A percentile compares a stretch with the other conserved stretches of the same genome.
phyloP scores from a whole-genome alignment of 2,888 invertebrate genomes.

The Gymnoscelis rufifasciata region DNA sequence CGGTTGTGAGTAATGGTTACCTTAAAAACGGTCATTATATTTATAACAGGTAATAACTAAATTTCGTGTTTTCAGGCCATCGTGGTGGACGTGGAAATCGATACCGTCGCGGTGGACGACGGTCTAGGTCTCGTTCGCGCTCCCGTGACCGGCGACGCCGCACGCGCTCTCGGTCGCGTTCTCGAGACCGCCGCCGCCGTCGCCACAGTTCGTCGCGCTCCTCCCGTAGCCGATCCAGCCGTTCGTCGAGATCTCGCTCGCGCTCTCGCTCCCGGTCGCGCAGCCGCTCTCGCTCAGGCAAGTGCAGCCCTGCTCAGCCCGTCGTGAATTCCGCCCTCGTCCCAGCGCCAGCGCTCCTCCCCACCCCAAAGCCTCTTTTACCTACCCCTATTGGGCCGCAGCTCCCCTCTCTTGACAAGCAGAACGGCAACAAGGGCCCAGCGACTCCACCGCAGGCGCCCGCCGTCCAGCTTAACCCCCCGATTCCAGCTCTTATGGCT shows the following conservation, averaged over 20 bases:
- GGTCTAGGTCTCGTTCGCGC: conserved; percentile 58
- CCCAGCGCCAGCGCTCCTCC: conserved; percentile 48
- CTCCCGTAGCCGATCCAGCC: conserved; percentile 66
- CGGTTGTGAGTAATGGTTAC: neutral
- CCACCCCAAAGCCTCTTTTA: conserved; percentile 48
- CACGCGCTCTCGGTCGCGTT: conserved; percentile 49
- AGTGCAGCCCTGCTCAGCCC: conserved; percentile 62
- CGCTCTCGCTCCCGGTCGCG: conserved; percentile 68
- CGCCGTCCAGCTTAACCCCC: conserved; percentile 27
- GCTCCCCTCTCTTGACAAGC: conserved; percentile 39
- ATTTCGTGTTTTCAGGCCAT: conserved; percentile 44
- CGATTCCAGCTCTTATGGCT: conserved; percentile 64
- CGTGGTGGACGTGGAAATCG: conserved; percentile 68
- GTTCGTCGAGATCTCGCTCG: conserved; percentile 59
- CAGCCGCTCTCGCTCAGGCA: conserved; percentile 76
- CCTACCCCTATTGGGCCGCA: conserved; percentile 61
- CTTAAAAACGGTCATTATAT: no score
- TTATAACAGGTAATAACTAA: no score
- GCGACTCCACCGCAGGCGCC: conserved; percentile 34
- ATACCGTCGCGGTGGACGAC: conserved; percentile 57
- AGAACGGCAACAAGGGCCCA: conserved; percentile 42
- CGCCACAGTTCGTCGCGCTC: conserved; percentile 67
- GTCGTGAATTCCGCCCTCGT: conserved; percentile 36
- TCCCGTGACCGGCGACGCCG: conserved; percentile 50
- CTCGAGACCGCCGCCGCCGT: conserved; percentile 64